These are phyloP conservation scores for Drosophila ustulata DNA, from an alignment of 2,888 invertebrate genomes.

Conservation along the genomic window DNA sequence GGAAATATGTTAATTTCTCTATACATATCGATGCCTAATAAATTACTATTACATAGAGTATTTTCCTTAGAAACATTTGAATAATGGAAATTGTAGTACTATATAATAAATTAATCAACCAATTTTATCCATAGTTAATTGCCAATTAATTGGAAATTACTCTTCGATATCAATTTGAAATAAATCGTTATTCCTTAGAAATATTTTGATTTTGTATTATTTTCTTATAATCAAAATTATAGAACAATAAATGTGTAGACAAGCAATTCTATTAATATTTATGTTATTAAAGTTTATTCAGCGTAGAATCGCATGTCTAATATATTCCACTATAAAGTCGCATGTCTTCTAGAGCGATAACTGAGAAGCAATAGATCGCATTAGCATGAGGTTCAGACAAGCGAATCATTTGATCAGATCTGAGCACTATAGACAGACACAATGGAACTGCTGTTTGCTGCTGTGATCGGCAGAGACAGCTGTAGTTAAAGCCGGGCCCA, in stretches of 20 bases:
- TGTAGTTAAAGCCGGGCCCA: conserved; percentile 5
- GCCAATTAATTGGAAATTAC: too few species aligned
- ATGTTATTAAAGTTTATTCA: conserved; percentile 2
- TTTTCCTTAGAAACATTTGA: too few species aligned
- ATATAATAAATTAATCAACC: too few species aligned
- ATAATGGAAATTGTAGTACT: too few species aligned
- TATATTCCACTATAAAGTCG: background rate
- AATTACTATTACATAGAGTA: too few species aligned
- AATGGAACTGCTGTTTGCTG: conserved; percentile 5
- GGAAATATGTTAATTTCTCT: too few species aligned
- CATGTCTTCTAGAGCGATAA: conserved; percentile 6
- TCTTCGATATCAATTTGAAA: too few species aligned
- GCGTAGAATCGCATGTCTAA: background rate
- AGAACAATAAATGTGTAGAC: background rate
- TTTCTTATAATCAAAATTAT: background rate
- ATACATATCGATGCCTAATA: too few species aligned
- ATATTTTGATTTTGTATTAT: background rate
- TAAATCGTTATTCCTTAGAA: background rate
- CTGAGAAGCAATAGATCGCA: conserved; percentile 4
- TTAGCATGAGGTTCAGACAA: background rate
- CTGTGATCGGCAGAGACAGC: background rate
- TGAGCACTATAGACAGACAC: conserved; percentile 11
- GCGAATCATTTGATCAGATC: conserved; percentile 11
- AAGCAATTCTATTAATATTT: background rate
- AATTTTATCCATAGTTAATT: too few species aligned